phyloP scores from a whole-genome alignment of 2,888 invertebrate species.

The Hirtodrosophila histrioides region DNA sequence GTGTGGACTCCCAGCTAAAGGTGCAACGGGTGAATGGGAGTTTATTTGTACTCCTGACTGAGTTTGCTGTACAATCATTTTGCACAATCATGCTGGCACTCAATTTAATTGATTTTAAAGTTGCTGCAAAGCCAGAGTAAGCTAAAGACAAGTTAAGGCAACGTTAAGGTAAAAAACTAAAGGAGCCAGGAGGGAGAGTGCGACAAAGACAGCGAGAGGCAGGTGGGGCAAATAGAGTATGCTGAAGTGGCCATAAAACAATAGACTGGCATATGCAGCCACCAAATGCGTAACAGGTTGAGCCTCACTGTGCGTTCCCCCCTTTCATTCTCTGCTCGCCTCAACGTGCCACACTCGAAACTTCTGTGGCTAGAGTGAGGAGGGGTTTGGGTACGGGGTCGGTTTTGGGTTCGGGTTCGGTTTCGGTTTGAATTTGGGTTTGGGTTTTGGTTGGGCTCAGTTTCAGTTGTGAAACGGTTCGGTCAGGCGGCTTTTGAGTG shows the following conservation, averaged over 20 bases:
- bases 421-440: not conserved
- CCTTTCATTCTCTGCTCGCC: not conserved
- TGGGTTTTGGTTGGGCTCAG: constrained; percentile 30
- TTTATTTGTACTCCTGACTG: constrained; percentile 8
- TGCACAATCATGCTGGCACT: constrained; percentile 69
- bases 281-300: constrained; percentile 67
- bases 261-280: constrained; percentile 44
- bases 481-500: constrained; percentile 75
- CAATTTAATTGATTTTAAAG: constrained; percentile 74
- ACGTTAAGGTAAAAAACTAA: too few species aligned
- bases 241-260: constrained; percentile 42
- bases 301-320: not conserved
- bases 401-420: too few species aligned
- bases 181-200: too few species aligned
- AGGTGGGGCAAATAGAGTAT: too few species aligned
- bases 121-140: constrained; percentile 27
- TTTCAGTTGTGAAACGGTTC: constrained; percentile 45
- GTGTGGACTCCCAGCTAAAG: too few species aligned
- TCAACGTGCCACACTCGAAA: constrained; percentile 20
- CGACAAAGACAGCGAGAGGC: too few species aligned
- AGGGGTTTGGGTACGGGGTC: too few species aligned
- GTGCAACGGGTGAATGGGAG: too few species aligned
- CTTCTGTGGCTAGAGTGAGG: constrained; percentile 19
- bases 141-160: constrained; percentile 26
- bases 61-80: constrained; percentile 40